Percentiles rank a stretch among this genome's conserved stretches.
Evolutionary conservation across 1,140 invertebrate species (phyloP).

Genomic region (Acromyrmex charruanus): DNA sequence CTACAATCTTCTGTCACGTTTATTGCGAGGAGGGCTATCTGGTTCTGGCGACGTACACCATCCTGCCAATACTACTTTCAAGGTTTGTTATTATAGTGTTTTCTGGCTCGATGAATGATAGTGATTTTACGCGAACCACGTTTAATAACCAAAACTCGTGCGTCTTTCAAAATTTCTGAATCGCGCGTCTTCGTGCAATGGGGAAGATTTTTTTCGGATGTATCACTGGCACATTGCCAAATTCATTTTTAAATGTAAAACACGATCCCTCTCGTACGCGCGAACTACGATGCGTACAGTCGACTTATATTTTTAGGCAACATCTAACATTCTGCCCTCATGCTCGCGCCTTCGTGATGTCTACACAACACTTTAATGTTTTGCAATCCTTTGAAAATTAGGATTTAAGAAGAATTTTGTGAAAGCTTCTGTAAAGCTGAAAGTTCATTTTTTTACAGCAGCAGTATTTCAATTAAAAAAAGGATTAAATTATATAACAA

Average conservation of each 20-base stretch:
- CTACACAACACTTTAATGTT: conserved; percentile 22
- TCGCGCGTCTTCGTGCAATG: not conserved
- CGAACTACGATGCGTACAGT: conserved; percentile 45
- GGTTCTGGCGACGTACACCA: conserved; percentile 81
- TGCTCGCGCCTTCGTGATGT: conserved; percentile 4
- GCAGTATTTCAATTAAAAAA: conserved; percentile 9
- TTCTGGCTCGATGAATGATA: too few relatives aligned
- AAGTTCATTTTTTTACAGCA: not conserved
- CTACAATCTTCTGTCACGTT: conserved; percentile 79
- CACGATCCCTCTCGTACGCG: conserved; percentile 37
- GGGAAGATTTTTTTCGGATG: conserved; percentile 15
- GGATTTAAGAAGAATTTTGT: not conserved
- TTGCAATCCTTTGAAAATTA: not conserved
- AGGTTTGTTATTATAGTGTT: conserved; percentile 72
- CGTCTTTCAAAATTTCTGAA: not conserved
- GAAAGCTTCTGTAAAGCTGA: not conserved
- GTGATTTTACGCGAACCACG: not conserved
- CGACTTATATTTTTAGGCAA: conserved; percentile 77
- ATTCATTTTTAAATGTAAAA: conserved; percentile 65
- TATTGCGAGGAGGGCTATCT: conserved; percentile 80
- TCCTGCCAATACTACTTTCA: conserved; percentile 80
- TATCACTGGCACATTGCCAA: conserved; percentile 63
- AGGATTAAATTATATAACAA: not conserved
- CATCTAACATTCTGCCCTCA: conserved; percentile 60
- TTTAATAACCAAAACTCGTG: conserved; percentile 6